Base-by-base conservation (phyloP, 2,113 vertebrate genomes). In the Microtus ochrogaster region DNA sequence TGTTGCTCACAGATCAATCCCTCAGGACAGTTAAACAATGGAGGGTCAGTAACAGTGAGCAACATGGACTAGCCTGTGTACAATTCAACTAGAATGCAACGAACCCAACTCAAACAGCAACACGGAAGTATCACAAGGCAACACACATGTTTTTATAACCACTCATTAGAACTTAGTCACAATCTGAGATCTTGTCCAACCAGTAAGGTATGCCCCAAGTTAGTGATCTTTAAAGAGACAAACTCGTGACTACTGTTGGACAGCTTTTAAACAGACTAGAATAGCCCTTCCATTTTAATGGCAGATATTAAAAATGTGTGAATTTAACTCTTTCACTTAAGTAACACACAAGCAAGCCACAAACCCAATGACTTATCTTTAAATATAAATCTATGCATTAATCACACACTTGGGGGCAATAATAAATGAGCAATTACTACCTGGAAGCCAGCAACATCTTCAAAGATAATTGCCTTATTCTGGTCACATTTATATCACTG, bases 151-250 rank as follows among this genome's bases (percentile, higher is more conserved):
- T 97, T 94, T 96, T 91, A 95, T 68, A 97, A 79, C 87, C 73
- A 95, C 73, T 97, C 95, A 79, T 91, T 95, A 86, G 83, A 95
- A 94, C 63, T 95, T 89, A 97, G 89, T 97, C 94, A 97, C 79
- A 82, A 70, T 39, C 14, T 68, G 24, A 73, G 94, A 97, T 44
- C 97, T 61, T 96, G 90, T 94, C 83, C 91, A 95, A 96, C 74
- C n/a, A 17, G 86, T 85, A 98, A 14, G 78, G 79, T 95, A 96
- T 96, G 95, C 94, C 68, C 63, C 87, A 92, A 97, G 97, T 96
- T 73, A 96, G 73, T 97, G 96, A 97, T 98, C 90, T 97, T 97
- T 96, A 95, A 95, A 83, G 85, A 96, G 94, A 97, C 92, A 94
- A 96, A 92, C 61, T 76, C 96, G 58, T 39, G 36, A 96, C 65